These are phyloP conservation scores for Alexandromys fortis DNA, from an alignment of 2,113 vertebrate species.

Conservation along the genomic window DNA sequence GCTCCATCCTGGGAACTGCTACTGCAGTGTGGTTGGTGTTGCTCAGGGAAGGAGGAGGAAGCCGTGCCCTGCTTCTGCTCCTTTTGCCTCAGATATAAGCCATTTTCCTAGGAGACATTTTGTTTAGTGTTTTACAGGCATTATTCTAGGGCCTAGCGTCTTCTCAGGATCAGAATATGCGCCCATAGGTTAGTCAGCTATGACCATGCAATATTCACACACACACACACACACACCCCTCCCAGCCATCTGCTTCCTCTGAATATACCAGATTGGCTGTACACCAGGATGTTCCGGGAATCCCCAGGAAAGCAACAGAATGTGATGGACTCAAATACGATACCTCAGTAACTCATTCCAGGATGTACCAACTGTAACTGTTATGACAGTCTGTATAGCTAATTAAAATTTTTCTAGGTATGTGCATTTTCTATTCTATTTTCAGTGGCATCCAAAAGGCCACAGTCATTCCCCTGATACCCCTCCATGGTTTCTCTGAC, in stretches of 20 bases:
- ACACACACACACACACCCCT: conserved; percentile 24
- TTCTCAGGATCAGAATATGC: conserved; percentile 68
- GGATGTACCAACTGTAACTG: conserved; percentile 82
- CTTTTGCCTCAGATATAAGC: conserved; percentile 38
- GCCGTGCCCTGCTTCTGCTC: conserved; percentile 1
- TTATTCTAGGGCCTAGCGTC: conserved; percentile 61
- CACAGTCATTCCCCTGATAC: conserved; percentile 59
- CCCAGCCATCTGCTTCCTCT: conserved; percentile 79
- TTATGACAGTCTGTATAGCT: conserved; percentile 75
- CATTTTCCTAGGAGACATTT: conserved; percentile 49
- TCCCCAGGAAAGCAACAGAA: conserved; percentile 83
- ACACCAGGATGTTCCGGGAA: conserved; percentile 83
- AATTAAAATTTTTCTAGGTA: conserved; percentile 77
- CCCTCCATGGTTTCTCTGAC: background rate
- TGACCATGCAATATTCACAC: conserved; percentile 78
- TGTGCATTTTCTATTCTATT: conserved; percentile 77
- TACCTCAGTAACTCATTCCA: conserved; percentile 80
- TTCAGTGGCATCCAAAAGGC: conserved; percentile 77
- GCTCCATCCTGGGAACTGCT: conserved; percentile 33
- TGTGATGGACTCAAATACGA: conserved; percentile 80
- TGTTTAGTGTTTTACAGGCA: conserved; percentile 50
- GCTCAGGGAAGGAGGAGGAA: background rate
- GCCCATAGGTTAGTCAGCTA: conserved; percentile 81
- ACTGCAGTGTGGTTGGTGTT: conserved; percentile 43
- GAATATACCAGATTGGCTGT: conserved; percentile 83